Conservation (phyloP, 2,888 invertebrate species). For the Reticulitermes lucifugus region DNA sequence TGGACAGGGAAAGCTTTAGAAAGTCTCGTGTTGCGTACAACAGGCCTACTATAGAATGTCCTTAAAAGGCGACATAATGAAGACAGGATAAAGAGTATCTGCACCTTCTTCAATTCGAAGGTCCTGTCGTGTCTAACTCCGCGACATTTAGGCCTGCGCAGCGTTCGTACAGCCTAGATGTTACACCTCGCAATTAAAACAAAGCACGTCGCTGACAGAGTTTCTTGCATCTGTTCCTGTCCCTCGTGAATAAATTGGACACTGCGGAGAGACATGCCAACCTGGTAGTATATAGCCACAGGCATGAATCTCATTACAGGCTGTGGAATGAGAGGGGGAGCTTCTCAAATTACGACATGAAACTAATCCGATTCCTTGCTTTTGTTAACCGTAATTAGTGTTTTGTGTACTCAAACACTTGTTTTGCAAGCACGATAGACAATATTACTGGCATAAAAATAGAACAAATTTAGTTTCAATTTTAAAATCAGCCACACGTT, state of each 20-base stretch:
- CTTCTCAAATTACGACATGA: background rate
- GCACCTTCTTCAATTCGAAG: too few relatives aligned
- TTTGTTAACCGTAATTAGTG: background rate
- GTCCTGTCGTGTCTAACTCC: too few relatives aligned
- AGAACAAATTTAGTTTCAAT: background rate
- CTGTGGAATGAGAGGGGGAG: background rate
- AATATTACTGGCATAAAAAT: background rate
- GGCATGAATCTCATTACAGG: background rate
- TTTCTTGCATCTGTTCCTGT: background rate
- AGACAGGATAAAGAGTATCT: too few relatives aligned
- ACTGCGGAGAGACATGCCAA: background rate
- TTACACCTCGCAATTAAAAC: too few relatives aligned
- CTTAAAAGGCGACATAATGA: too few relatives aligned
- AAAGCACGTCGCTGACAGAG: too few relatives aligned
- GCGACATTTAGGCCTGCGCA: too few relatives aligned
- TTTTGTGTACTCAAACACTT: background rate
- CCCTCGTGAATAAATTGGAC: background rate
- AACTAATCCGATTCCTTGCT: background rate
- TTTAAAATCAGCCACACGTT: too few relatives aligned
- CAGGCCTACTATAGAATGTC: too few relatives aligned
- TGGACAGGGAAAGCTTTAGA: too few relatives aligned
- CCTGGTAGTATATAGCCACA: background rate
- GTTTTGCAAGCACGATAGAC: background rate
- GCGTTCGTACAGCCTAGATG: too few relatives aligned
- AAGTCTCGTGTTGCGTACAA: too few relatives aligned